Percentiles rank a stretch among this genome's conserved stretches.
phyloP scores from a whole-genome alignment of 2,888 invertebrate genomes.

The Hirtodrosophila cameraria region DNA sequence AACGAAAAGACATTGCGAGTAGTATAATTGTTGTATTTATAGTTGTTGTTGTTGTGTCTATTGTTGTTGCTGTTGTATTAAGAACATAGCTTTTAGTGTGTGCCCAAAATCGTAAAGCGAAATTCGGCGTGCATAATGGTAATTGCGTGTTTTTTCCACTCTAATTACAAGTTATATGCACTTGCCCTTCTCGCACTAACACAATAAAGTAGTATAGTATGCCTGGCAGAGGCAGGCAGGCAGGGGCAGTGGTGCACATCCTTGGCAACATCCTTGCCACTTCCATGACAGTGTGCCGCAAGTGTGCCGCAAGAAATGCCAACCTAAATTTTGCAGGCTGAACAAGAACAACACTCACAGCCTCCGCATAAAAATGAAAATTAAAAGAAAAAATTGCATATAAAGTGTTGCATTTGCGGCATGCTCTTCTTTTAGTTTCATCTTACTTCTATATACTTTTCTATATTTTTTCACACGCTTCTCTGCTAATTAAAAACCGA shows the following conservation, averaged over 20 bases:
- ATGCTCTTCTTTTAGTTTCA: slow-evolving; percentile 35
- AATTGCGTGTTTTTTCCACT: slow-evolving; percentile 77
- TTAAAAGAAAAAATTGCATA: slow-evolving; percentile 75
- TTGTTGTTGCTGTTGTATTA: slow-evolving; percentile 26
- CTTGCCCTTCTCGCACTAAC: slow-evolving; percentile 31
- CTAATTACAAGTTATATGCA: slow-evolving; percentile 72
- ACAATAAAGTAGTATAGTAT: slow-evolving; percentile 41
- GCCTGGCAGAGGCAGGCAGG: slow-evolving; percentile 14
- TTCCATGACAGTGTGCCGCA: slow-evolving; percentile 24
- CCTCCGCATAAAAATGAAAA: slow-evolving; percentile 70
- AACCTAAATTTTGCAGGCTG: slow-evolving; percentile 67
- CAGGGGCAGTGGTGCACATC: slow-evolving; percentile 34
- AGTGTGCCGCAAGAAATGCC: slow-evolving; percentile 62
- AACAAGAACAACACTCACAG: slow-evolving; percentile 35
- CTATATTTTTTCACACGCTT: slow-evolving; percentile 42
- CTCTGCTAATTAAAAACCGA: slow-evolving; percentile 73
- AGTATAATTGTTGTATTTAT: slow-evolving; percentile 17
- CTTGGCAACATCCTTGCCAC: slow-evolving; percentile 35
- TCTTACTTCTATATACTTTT: slow-evolving; percentile 20
- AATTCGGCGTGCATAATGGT: slow-evolving; percentile 77
- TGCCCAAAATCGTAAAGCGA: slow-evolving; percentile 64
- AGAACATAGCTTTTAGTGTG: slow-evolving; percentile 52
- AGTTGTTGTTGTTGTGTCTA: slow-evolving; percentile 22
- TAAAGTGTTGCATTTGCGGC: slow-evolving; percentile 76
- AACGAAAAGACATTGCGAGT: slow-evolving; percentile 49